Conservation (phyloP, 1,140 invertebrate genomes). For the Thaumatotibia leucotreta region DNA sequence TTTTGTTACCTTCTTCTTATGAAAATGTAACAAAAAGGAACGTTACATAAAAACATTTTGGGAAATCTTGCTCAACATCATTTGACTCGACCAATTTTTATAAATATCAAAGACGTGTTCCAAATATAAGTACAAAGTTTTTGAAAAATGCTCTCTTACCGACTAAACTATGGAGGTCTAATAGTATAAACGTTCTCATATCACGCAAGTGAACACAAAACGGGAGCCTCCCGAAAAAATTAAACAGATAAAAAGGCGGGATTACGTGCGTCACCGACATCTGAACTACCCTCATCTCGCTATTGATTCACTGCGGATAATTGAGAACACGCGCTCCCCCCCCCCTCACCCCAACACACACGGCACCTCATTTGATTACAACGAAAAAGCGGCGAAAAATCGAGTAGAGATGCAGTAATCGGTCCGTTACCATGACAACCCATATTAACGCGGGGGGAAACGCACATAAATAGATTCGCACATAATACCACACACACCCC, state of each 20-base stretch:
- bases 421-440: constrained; percentile 63
- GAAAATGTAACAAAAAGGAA: too few species aligned
- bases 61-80: too few species aligned
- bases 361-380: constrained; percentile 74
- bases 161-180: neutral
- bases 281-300: constrained; percentile 69
- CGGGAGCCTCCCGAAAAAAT: constrained; percentile 27
- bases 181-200: neutral
- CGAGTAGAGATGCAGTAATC: constrained; percentile 69
- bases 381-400: constrained; percentile 75
- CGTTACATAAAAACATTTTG: too few species aligned
- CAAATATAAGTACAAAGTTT: too few species aligned
- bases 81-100: too few species aligned
- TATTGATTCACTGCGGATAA: constrained; percentile 75
- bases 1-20: too few species aligned
- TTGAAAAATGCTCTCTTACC: neutral
- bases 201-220: neutral
- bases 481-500: constrained; percentile 61
- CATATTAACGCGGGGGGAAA: constrained; percentile 58
- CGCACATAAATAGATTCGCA: constrained; percentile 70
- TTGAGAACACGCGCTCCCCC: constrained; percentile 72
- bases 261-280: constrained; percentile 49
- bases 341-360: constrained; percentile 34
- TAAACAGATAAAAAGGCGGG: constrained; percentile 55
- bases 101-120: too few species aligned